These are phyloP conservation scores for Ciconia maguari DNA, from an alignment of 2,113 vertebrate genomes.

Conservation along the genomic window DNA sequence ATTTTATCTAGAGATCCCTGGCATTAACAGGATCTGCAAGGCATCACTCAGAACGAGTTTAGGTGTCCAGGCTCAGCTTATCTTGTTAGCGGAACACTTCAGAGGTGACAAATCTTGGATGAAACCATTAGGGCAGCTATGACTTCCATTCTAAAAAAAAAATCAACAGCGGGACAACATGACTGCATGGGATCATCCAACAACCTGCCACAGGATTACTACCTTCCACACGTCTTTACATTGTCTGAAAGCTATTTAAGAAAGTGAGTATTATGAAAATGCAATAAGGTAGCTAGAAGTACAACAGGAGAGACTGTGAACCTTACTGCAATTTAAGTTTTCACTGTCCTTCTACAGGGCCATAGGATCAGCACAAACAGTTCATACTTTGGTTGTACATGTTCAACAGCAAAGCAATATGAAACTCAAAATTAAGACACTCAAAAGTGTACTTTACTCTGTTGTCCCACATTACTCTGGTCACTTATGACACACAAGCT, in stretches of 20 bases:
- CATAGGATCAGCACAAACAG: not conserved
- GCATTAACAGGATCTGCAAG: not conserved
- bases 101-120: not conserved
- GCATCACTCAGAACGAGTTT: not conserved
- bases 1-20: not conserved
- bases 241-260: not conserved
- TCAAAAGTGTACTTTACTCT: not conserved
- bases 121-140: not conserved
- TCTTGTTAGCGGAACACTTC: not conserved
- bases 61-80: not conserved
- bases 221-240: not conserved
- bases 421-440: not conserved
- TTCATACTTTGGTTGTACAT: fast-evolving
- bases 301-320: not conserved
- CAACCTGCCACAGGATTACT: not conserved
- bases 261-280: not conserved
- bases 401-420: not conserved
- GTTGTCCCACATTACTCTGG: not conserved
- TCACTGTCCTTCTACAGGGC: not conserved
- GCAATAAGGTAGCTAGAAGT: not conserved
- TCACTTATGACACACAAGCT: not conserved
- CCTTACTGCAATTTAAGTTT: not conserved
- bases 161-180: not conserved
- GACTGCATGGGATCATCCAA: not conserved
- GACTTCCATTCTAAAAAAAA: not conserved